Evolutionary conservation across 2,888 invertebrate species (phyloP), one percentile per base, ranked within the genome.

Genomic region (Xestoiulus laeticollis): DNA sequence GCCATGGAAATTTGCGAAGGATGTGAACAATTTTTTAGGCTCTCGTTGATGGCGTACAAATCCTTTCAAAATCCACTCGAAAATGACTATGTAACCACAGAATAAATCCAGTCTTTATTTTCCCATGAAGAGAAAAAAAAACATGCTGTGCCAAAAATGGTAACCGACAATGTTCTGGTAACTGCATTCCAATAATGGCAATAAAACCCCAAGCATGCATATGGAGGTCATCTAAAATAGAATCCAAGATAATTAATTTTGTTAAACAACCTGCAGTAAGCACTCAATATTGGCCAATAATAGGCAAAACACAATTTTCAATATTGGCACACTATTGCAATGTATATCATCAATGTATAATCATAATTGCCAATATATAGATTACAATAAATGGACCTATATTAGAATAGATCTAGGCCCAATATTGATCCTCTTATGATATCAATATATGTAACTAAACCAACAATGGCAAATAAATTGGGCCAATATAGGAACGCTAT

Each of bases 71-170:
- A 78, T 78, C 78, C 78, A 78, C 26, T 59, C 16, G 59, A 59
- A 19, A 59, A 19, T 8, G 22, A 38, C 38, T 30, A 30, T 30
- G 78, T 78, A 78, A 78, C 78, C 78, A 30, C 78, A 78, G 14
- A 78, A 78, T 78, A 78, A 78, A 78, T 78, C 78, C 78, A 16
- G 78, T 30, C 10, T 78, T 78, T 78, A 78, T 78, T 78, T 68
- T 78, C 78, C 78, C 78, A 30, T 12, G 14, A 30, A 78, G 78
- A 14, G 78, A 14, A 78, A 78, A 78, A 30, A 26, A 78, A 78
- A 78, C 3, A 38, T 78, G 78, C 30, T 14, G 78, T 14, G 78
- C 78, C 14, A 12, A 26, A 12, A 78, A 78, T 12, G 1, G 78
- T 26, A 78, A 78, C 30, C 12, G 78, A 30, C 78, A 12, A 16